Base-by-base conservation (phyloP, 2,113 vertebrate genomes). In the Micromys minutus region DNA sequence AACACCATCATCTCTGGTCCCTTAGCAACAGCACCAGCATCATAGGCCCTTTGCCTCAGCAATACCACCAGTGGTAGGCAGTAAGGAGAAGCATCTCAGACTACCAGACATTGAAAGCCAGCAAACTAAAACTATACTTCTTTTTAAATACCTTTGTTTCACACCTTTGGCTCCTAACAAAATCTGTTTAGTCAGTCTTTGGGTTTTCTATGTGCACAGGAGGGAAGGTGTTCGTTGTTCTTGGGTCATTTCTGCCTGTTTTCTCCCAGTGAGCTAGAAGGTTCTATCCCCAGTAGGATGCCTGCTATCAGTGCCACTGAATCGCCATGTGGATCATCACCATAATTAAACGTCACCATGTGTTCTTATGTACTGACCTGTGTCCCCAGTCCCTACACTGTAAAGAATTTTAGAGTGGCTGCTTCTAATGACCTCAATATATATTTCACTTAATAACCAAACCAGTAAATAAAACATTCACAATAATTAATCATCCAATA, bases 81-180 rank as follows among this genome's bases (percentile, higher is more conserved):
- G 21, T 72, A n/a, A 45, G 47, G 34, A 52, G 61, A 84, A 84
- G 39, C 42, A 57, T 45, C 55, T 61, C 4, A 16, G 52, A 57
- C 36, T 81, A 36, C 45, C 34, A 39, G 86, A 4, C 50, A 50
- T 11, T 47, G 52, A 9, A 72, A 79, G 79, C 50, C 81, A 52
- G 36, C 45, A 72, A 52, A 93, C 93, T 24, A 65, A 77, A 95
- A 57, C 29, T 36, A 45, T 80, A 63, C 31, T 90, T 95, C 84
- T 74, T 1, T 76, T 61, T 89, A 80, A 72, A 83, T 36, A 45
- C 4, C 34, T n/a, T n/a, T 76, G 15, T 83, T 92, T 95, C 36
- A 42, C 7, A 29, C 8, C 71, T 16, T 55, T 45, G 57, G 1
- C 31, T 36, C n/a, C 42, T 50, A 47, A 67, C 42, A 67, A 86